Evolutionary conservation across 2,113 vertebrate genomes (phyloP).

Genomic region (Nothobranchius kuhntae): DNA sequence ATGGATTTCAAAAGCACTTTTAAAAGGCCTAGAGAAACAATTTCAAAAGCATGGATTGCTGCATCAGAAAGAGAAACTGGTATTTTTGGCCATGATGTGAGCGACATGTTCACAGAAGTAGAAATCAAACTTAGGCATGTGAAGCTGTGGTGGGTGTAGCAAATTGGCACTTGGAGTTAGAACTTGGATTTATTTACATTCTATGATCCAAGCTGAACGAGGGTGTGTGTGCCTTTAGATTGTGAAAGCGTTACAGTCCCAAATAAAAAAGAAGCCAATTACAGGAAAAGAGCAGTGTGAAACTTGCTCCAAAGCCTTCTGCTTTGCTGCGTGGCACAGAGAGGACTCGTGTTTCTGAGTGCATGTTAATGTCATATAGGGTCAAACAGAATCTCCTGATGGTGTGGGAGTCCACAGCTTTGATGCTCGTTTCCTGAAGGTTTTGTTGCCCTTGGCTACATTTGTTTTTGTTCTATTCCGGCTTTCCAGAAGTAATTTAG

Average conservation of each 20-base stretch:
- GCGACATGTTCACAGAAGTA: constrained; percentile 15
- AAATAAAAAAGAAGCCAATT: constrained; percentile 45
- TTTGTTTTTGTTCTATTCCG: constrained; percentile 9
- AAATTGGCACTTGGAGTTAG: constrained; percentile 41
- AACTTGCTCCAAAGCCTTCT: constrained; percentile 4
- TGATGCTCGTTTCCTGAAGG: constrained; percentile 16
- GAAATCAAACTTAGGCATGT: constrained; percentile 36
- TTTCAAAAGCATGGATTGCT: no score
- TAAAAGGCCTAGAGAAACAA: no score
- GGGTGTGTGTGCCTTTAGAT: constrained; percentile 9
- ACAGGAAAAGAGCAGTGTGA: constrained; percentile 22
- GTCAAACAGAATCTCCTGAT: background rate
- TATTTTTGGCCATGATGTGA: constrained; percentile 1
- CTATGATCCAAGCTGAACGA: constrained; percentile 28
- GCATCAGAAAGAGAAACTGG: no score
- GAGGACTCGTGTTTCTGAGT: constrained; percentile 1
- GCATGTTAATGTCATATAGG: constrained; percentile 20
- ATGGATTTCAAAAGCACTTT: no score
- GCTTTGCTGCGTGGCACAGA: background rate
- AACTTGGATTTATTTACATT: constrained; percentile 44
- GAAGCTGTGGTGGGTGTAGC: constrained; percentile 17
- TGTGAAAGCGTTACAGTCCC: constrained; percentile 20
- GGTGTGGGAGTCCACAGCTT: constrained; percentile 15
- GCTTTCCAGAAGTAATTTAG: constrained; percentile 34
- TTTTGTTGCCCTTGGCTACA: constrained; percentile 27